These are phyloP conservation scores for Saguinus imperator DNA, from an alignment of 2,113 vertebrate genomes.

Conservation along the genomic window DNA sequence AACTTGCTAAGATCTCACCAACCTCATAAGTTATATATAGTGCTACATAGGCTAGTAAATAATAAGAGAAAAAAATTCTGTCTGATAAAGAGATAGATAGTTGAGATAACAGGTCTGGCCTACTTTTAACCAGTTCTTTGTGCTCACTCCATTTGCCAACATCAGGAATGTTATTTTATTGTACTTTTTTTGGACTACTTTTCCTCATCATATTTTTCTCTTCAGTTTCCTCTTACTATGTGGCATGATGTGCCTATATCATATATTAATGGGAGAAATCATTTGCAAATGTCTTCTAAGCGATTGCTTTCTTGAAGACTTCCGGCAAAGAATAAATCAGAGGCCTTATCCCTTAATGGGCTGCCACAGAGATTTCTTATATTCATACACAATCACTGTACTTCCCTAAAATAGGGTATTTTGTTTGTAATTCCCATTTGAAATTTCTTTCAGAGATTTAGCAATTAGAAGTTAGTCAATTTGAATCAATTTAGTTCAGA, in stretches of 20 bases:
- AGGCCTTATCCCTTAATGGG: not conserved
- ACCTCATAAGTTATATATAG: not conserved
- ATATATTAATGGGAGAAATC: not conserved
- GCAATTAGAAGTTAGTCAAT: slow-evolving; percentile 49
- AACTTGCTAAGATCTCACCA: slow-evolving; percentile 27
- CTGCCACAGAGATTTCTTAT: not conserved
- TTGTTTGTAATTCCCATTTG: slow-evolving; percentile 65
- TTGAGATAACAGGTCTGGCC: not conserved
- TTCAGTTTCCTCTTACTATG: not conserved
- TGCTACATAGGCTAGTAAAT: not conserved
- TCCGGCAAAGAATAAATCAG: slow-evolving; percentile 51
- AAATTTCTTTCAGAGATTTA: slow-evolving; percentile 65
- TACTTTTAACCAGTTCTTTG: slow-evolving; percentile 7
- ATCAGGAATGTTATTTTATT: not conserved
- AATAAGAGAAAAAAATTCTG: slow-evolving; percentile 19
- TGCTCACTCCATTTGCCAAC: not conserved
- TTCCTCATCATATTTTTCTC: slow-evolving; percentile 14
- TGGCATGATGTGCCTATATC: not conserved
- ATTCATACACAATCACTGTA: not conserved
- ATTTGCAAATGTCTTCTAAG: slow-evolving; percentile 10
- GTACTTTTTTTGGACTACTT: slow-evolving; percentile 34
- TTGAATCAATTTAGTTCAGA: slow-evolving; percentile 53
- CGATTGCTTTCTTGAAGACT: not conserved
- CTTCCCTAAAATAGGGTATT: not conserved
- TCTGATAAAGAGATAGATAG: not conserved